Base-by-base conservation (phyloP, 1,140 invertebrate genomes). In the Armadillidium nasatum region DNA sequence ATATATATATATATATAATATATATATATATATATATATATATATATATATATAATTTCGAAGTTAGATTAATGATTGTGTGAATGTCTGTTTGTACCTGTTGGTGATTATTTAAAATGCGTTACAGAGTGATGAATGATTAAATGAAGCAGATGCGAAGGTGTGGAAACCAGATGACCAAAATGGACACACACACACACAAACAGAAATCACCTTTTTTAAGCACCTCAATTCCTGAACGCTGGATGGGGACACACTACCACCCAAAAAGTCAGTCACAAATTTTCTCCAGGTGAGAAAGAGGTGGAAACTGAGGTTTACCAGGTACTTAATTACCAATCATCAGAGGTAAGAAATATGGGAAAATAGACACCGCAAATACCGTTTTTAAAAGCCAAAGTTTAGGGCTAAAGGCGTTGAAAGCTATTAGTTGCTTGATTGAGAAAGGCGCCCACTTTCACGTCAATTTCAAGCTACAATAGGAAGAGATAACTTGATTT, bases 21-120 rank as follows among this genome's bases (percentile, higher is more conserved):
- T 50, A 50, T 50, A 50, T 50, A 50, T 50, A 50, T 50, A 50
- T 50, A 50, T 50, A 50, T 50, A 50, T 50, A 50, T 50, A 50
- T 50, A 50, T 50, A 50, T 10, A 50, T 50, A 50, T 10, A 50
- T 9, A 9, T 50, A 50, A 50, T 50, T 15, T 10, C 46, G 9
- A 50, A 15, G 9, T 50, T 50, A n/a, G n/a, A n/a, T n/a, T n/a
- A n/a, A n/a, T n/a, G n/a, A n/a, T n/a, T n/a, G n/a, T n/a, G n/a
- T n/a, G n/a, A n/a, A n/a, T n/a, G n/a, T n/a, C n/a, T n/a, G n/a
- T n/a, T n/a, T n/a, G n/a, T n/a, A n/a, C 15, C 46, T 50, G 15
- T 50, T 10, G 46, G 15, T 15, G 15, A 50, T 50, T 50, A 50
- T 50, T 10, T 50, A 50, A 50, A 50, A 15, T 50, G 46, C 46